phyloP scores from a whole-genome alignment of 2,113 vertebrate species.

The Calyptommatus sinebrachiatus region DNA sequence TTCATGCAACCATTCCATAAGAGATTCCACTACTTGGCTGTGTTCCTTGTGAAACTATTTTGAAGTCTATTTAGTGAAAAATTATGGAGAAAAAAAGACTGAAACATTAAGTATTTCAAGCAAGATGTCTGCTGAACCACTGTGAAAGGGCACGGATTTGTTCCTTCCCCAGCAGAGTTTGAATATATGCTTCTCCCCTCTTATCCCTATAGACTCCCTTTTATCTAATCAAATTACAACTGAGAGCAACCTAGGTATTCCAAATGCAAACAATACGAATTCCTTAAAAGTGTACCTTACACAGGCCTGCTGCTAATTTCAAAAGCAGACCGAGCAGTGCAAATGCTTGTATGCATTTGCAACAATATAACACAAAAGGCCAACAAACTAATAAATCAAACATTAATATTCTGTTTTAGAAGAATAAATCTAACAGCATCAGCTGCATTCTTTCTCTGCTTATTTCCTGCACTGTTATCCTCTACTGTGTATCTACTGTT shows the following conservation, averaged over 20 bases:
- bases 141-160: background rate
- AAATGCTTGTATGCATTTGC: background rate
- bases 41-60: background rate
- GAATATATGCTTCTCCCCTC: background rate
- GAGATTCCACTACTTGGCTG: too few relatives aligned
- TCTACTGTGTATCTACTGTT: slow-evolving; percentile 41
- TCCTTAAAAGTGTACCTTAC: slow-evolving; percentile 1
- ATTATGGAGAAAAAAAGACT: background rate
- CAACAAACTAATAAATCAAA: background rate
- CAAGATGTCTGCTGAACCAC: background rate
- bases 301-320: slow-evolving; percentile 22
- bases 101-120: slow-evolving; percentile 30
- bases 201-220: background rate
- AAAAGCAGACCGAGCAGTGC: slow-evolving; percentile 3
- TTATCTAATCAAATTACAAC: slow-evolving; percentile 25
- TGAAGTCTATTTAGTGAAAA: slow-evolving; percentile 8
- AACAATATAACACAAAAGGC: slow-evolving; percentile 25
- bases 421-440: slow-evolving; percentile 50
- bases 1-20: too few relatives aligned
- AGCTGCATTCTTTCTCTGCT: slow-evolving; percentile 38
- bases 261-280: slow-evolving; percentile 8
- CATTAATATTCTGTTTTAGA: slow-evolving; percentile 53
- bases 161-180: too few relatives aligned
- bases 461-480: slow-evolving; percentile 52
- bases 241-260: background rate